Evolutionary conservation across 2,113 vertebrate genomes (phyloP).

Genomic region (Leucopternis melanops): DNA sequence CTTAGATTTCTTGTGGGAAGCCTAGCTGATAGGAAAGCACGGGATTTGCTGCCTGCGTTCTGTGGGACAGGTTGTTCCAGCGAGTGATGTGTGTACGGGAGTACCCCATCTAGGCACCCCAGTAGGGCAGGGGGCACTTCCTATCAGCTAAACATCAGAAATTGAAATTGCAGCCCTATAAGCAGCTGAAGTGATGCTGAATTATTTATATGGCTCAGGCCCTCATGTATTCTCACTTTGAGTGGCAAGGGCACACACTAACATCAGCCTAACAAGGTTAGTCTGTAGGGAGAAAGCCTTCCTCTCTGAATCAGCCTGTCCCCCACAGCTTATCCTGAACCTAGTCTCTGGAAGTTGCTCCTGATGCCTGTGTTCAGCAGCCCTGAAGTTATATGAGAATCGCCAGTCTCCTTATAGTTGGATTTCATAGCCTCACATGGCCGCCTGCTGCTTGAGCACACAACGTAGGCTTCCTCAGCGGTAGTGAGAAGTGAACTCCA

Average conservation of each 20-base stretch:
- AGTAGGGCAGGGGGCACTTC: not conserved
- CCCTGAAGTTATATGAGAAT: not conserved
- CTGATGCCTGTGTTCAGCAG: not conserved
- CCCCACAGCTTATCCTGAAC: not conserved
- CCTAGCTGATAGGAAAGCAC: not conserved
- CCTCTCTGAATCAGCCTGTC: not conserved
- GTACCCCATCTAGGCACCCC: not conserved
- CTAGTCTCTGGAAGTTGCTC: not conserved
- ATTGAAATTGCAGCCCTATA: not conserved
- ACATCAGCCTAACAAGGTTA: not conserved
- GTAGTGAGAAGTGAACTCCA: not conserved
- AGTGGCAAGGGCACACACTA: not conserved
- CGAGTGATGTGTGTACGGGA: rapidly evolving
- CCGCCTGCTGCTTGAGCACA: not conserved
- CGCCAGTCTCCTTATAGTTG: not conserved
- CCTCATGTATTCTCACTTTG: rapidly evolving
- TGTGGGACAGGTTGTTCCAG: not conserved
- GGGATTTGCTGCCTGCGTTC: slow-evolving; percentile 25
- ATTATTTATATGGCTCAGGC: not conserved
- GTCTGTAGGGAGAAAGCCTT: not conserved
- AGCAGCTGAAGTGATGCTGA: not conserved
- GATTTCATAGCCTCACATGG: not conserved
- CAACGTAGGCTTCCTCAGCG: not conserved
- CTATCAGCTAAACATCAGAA: not conserved
- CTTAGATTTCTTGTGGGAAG: not conserved